Percentiles rank a stretch among this genome's conserved stretches.
Evolutionary conservation across 2,113 vertebrate genomes (phyloP).

Genomic region (Toxotes jaculatrix): DNA sequence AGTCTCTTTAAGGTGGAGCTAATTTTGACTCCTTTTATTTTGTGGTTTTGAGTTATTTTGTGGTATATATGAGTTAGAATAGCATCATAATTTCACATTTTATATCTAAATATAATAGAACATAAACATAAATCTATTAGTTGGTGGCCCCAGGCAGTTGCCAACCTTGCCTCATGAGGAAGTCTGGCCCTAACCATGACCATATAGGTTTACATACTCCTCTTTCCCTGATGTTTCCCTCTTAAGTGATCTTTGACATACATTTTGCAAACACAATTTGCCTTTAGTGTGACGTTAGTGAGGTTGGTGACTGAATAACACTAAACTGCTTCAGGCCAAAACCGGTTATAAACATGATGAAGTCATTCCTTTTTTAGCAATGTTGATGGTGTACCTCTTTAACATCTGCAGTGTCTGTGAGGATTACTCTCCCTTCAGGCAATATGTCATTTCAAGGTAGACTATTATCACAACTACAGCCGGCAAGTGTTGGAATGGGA

Average conservation of each 20-base stretch:
- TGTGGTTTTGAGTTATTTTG: no score
- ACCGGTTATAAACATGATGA: background rate
- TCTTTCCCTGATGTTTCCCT: background rate
- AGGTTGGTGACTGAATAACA: background rate
- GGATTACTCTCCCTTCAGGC: constrained; percentile 10
- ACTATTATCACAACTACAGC: constrained; percentile 13
- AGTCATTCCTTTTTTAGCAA: background rate
- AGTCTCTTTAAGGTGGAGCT: no score
- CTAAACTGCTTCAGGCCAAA: background rate
- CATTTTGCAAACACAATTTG: background rate
- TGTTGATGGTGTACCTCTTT: background rate
- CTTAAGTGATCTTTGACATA: background rate
- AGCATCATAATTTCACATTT: no score
- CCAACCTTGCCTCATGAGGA: background rate
- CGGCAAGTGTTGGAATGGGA: constrained; percentile 13
- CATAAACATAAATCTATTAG: background rate
- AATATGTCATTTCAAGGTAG: constrained; percentile 9
- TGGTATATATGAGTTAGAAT: no score
- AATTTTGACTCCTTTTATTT: no score
- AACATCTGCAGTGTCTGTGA: constrained; percentile 20
- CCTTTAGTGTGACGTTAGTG: background rate
- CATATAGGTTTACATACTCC: background rate
- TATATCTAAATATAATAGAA: background rate
- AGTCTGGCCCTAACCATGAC: background rate
- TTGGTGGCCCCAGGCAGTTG: background rate